Conservation (phyloP, 2,113 vertebrate species). For the Barnardius zonarius region DNA sequence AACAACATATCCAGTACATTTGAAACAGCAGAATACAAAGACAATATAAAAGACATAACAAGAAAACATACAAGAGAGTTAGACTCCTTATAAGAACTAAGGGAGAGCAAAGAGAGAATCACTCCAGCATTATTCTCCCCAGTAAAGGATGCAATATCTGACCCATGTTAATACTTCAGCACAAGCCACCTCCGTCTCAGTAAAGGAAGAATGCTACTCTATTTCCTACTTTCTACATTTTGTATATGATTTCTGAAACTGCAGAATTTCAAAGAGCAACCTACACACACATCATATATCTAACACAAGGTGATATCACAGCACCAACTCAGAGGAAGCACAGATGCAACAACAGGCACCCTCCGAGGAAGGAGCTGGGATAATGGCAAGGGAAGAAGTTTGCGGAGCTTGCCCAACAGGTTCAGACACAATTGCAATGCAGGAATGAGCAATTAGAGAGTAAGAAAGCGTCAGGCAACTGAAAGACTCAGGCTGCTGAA, state of each 20-base stretch:
- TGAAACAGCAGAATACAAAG: neutral
- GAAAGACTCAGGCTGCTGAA: neutral
- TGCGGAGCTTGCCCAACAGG: neutral
- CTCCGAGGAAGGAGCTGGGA: neutral
- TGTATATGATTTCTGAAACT: neutral
- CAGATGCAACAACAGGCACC: neutral
- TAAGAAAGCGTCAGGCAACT: neutral
- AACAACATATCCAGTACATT: neutral
- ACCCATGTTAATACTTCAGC: neutral
- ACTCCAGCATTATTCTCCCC: neutral
- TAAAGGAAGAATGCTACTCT: neutral
- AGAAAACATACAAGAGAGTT: neutral
- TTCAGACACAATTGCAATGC: neutral
- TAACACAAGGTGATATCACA: neutral
- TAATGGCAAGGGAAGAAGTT: neutral
- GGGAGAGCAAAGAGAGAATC: neutral
- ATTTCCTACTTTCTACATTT: neutral
- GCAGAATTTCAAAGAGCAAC: neutral
- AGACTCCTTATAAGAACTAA: neutral
- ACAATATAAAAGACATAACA: neutral
- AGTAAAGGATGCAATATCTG: neutral
- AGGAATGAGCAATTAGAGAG: neutral
- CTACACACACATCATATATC: rapidly evolving
- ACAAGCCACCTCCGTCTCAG: neutral
- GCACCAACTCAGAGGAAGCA: neutral